Evolutionary conservation across 1,140 invertebrate species (phyloP).

Genomic region (Brachionus plicatilis): DNA sequence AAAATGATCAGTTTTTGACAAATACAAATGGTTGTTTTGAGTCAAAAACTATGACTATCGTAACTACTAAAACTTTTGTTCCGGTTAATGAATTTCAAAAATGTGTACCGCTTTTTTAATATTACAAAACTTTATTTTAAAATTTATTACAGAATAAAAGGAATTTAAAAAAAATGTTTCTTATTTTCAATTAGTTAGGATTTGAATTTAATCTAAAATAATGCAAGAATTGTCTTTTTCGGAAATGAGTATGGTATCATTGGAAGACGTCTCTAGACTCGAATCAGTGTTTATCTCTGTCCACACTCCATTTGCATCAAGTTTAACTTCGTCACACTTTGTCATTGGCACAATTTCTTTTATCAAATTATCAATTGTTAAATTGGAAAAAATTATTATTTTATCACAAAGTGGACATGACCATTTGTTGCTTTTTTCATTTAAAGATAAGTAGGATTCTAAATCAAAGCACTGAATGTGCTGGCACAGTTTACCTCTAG

Average conservation of each 20-base stretch:
- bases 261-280: not conserved
- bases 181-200: not conserved
- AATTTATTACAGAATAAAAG: not conserved
- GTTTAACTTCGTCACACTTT: not conserved
- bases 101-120: not conserved
- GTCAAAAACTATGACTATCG: not conserved
- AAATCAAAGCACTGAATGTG: slow-evolving; percentile 98
- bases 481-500: slow-evolving; percentile 76
- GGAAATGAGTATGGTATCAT: not conserved
- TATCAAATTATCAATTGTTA: slow-evolving; percentile 78
- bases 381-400: slow-evolving; percentile 74
- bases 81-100: not conserved
- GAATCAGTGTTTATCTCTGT: not conserved
- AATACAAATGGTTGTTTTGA: not conserved
- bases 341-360: not conserved
- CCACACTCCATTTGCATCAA: slow-evolving; percentile 8
- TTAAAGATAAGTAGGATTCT: slow-evolving; percentile 89
- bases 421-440: slow-evolving; percentile 96
- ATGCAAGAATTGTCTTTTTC: not conserved
- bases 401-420: slow-evolving; percentile 94
- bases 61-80: not conserved
- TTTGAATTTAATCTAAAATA: slow-evolving; percentile 17
- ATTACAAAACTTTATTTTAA: not conserved
- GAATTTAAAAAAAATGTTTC: not conserved
- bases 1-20: not conserved